These are phyloP conservation scores for Marisa cornuarietis DNA, from an alignment of 1,140 invertebrate genomes.

Conservation along the genomic window DNA sequence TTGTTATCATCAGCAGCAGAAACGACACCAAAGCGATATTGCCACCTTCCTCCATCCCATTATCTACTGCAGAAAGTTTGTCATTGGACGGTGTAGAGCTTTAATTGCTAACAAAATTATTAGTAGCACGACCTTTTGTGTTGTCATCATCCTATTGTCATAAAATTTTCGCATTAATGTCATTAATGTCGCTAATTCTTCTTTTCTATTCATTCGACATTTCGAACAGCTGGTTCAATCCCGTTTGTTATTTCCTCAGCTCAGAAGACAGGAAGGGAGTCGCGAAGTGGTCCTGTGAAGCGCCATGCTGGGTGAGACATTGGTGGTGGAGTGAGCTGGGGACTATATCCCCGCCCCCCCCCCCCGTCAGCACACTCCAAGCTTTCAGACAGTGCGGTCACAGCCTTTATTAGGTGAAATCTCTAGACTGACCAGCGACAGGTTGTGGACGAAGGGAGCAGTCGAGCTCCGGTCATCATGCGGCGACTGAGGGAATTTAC, in stretches of 20 bases:
- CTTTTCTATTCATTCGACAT: not conserved
- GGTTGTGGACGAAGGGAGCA: no score
- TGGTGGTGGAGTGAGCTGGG: not conserved
- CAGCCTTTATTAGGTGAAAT: not conserved
- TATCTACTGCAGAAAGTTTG: not conserved
- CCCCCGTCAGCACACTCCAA: not conserved
- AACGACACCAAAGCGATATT: no score
- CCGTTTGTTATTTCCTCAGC: not conserved
- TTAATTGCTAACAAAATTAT: conserved; percentile 18
- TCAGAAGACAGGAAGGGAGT: not conserved
- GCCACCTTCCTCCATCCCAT: not conserved
- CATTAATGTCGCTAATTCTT: not conserved
- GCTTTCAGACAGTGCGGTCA: not conserved
- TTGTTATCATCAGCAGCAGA: no score
- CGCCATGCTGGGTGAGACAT: not conserved
- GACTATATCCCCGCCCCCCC: conserved; percentile 62
- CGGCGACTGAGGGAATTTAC: not conserved
- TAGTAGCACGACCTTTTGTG: conserved; percentile 21
- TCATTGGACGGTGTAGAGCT: not conserved
- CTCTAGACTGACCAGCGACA: not conserved
- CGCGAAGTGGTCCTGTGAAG: not conserved
- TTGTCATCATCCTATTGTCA: conserved; percentile 8
- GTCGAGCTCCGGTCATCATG: no score
- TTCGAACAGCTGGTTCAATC: not conserved
- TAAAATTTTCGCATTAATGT: not conserved